Evolutionary conservation across 2,797 vertebrate genomes (phyloP).

Genomic region (Peromyscus nudipes): DNA sequence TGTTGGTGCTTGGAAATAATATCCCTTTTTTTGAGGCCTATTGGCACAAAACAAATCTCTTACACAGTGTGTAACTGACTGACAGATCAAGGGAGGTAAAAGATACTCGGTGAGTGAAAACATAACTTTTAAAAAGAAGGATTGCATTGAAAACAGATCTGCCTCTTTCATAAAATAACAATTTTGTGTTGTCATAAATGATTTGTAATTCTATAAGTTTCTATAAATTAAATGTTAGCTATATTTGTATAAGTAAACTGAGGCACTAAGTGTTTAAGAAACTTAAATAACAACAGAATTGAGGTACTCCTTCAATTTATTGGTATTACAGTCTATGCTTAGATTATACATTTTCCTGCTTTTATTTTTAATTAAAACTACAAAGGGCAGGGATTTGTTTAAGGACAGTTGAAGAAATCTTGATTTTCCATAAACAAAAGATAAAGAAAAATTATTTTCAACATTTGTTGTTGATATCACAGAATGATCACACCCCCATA

Average conservation of each 20-base stretch:
- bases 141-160: not conserved
- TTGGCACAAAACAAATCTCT: not conserved
- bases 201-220: not conserved
- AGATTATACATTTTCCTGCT: not conserved
- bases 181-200: not conserved
- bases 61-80: not conserved
- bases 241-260: not conserved
- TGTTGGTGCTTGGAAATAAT: not conserved
- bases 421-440: not conserved
- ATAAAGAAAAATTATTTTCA: not conserved
- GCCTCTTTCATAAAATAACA: not conserved
- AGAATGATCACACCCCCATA: not conserved
- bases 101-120: not conserved
- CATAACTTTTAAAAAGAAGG: not conserved
- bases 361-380: not conserved
- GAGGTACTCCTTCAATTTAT: accelerated
- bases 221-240: not conserved
- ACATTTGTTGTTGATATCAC: not conserved
- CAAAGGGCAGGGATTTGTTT: not conserved
- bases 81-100: not conserved
- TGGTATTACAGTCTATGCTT: not conserved
- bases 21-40: not conserved
- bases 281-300: not conserved
- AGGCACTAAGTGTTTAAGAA: not conserved
- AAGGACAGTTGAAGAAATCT: not conserved